phyloP scores from a whole-genome alignment of 2,888 invertebrate genomes.

The Acheta domesticus region DNA sequence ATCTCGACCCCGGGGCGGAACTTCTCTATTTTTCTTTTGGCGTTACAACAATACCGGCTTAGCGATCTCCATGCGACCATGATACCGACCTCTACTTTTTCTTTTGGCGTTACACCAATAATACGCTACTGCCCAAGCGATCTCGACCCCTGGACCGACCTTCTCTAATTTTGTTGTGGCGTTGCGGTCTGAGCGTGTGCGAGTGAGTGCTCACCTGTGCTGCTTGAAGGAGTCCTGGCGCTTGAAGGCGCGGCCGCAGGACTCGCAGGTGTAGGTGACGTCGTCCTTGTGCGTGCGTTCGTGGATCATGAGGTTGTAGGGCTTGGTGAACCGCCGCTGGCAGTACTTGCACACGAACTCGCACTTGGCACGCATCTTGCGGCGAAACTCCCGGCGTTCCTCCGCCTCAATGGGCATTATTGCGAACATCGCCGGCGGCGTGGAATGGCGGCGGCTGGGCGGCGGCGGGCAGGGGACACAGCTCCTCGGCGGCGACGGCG shows the following conservation, averaged over 20 bases:
- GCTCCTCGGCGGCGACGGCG: background rate
- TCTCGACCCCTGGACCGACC: too few relatives aligned
- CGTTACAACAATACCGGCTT: too few relatives aligned
- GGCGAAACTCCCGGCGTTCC: constrained; percentile 81
- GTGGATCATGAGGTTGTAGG: constrained; percentile 97
- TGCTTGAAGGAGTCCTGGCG: constrained; percentile 94
- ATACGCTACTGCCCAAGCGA: too few relatives aligned
- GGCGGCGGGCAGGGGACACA: background rate
- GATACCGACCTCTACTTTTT: too few relatives aligned
- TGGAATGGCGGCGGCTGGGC: constrained; percentile 9
- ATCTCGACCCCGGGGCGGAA: too few relatives aligned
- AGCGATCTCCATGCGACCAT: too few relatives aligned
- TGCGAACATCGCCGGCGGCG: constrained; percentile 72
- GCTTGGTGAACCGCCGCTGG: constrained; percentile 95
- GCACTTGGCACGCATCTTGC: constrained; percentile 89
- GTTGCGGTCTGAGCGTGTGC: too few relatives aligned
- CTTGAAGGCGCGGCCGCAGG: constrained; percentile 96
- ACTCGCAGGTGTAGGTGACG: constrained; percentile 94
- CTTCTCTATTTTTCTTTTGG: too few relatives aligned
- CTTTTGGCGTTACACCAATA: too few relatives aligned
- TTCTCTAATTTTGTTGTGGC: too few relatives aligned
- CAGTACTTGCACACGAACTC: constrained; percentile 99
- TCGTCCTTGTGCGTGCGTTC: constrained; percentile 98
- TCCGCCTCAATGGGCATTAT: constrained; percentile 87
- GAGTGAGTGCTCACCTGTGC: constrained; percentile 81